phyloP scores from a whole-genome alignment of 2,888 invertebrate species.

The Oxyteleia sp. region DNA sequence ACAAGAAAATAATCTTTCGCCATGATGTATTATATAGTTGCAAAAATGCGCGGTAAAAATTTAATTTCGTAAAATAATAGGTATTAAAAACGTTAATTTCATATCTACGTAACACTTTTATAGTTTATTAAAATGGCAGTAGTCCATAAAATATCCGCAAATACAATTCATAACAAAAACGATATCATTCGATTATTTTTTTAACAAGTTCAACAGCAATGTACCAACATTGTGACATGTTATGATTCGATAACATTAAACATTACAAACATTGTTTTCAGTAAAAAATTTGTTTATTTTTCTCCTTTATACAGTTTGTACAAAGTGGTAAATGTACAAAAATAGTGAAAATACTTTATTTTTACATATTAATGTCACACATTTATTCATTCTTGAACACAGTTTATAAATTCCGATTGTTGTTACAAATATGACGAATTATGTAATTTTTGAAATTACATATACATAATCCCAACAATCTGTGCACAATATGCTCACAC shows the following conservation, averaged over 20 bases:
- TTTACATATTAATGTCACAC: neutral
- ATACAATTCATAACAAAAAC: neutral
- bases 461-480: no score
- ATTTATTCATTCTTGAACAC: constrained; percentile 1
- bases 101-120: neutral
- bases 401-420: constrained; percentile 7
- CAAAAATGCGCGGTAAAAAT: neutral
- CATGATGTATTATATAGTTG: neutral
- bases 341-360: constrained; percentile 15
- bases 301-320: constrained; percentile 8
- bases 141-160: neutral
- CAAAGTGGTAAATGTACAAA: constrained; percentile 19
- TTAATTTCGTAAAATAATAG: neutral
- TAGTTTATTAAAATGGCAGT: neutral
- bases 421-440: neutral
- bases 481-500: no score
- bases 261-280: neutral
- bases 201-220: neutral
- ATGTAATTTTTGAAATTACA: no score
- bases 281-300: constrained; percentile 3
- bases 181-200: neutral
- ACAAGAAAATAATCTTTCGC: neutral
- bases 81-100: neutral
- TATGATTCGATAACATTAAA: neutral
- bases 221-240: neutral